Evolutionary conservation across 2,113 vertebrate species (phyloP).

Genomic region (Emydocephalus ijimae): DNA sequence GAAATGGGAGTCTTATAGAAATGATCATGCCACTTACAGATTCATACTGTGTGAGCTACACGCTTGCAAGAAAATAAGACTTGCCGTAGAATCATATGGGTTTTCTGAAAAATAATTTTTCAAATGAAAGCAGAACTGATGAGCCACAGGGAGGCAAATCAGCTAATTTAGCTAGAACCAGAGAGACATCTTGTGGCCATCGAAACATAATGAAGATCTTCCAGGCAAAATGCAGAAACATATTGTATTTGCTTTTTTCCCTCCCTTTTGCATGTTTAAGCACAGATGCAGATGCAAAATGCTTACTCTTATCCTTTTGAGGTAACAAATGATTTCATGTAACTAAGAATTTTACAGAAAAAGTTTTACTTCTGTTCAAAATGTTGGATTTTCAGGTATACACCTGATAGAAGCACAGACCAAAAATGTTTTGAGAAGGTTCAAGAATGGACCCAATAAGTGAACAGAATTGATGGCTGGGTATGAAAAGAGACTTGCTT

Average conservation of each 20-base stretch:
- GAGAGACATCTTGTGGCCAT: slow-evolving; percentile 75
- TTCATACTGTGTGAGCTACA: slow-evolving; percentile 5
- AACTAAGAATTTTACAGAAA: background rate
- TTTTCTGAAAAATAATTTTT: slow-evolving; percentile 43
- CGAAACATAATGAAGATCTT: slow-evolving; percentile 4
- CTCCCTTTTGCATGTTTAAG: background rate
- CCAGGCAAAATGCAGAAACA: background rate
- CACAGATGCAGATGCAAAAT: background rate
- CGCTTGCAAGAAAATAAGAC: slow-evolving; percentile 37
- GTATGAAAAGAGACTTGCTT: background rate
- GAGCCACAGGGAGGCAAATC: slow-evolving; percentile 47
- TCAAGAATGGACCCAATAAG: slow-evolving; percentile 3
- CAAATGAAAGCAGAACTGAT: slow-evolving; percentile 37
- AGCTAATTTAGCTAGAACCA: slow-evolving; percentile 54
- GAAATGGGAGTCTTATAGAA: background rate
- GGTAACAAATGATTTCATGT: background rate
- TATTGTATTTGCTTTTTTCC: background rate
- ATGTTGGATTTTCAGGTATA: background rate
- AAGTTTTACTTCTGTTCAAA: background rate
- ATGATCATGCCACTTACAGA: background rate
- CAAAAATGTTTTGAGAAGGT: background rate
- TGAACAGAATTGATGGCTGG: background rate
- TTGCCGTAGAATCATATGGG: slow-evolving; percentile 34
- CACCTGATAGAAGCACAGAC: rapidly evolving
- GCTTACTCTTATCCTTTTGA: background rate